phyloP scores from a whole-genome alignment of 2,888 invertebrate genomes.

The Colostygia pectinataria region DNA sequence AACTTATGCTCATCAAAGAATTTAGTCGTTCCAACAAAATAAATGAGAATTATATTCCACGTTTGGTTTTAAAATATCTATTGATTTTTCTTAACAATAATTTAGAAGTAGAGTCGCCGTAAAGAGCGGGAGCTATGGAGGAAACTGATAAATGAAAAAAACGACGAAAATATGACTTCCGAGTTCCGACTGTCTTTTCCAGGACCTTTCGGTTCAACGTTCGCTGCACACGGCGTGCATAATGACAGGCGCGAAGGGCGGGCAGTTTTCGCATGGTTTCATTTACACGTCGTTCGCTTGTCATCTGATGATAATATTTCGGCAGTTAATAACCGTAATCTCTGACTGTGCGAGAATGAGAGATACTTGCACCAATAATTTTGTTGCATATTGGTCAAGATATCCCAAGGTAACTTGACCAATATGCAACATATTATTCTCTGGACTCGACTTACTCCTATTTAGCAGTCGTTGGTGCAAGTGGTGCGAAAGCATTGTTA shows the following conservation, averaged over 20 bases:
- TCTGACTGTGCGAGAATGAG: constrained; percentile 38
- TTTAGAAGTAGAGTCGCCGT: too few species aligned
- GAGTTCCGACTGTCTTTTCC: constrained; percentile 24
- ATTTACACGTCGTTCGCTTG: constrained; percentile 57
- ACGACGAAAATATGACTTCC: too few species aligned
- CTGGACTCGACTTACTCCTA: background rate
- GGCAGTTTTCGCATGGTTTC: constrained; percentile 52
- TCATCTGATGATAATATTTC: constrained; percentile 57
- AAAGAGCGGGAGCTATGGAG: too few species aligned
- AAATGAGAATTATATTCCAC: too few species aligned
- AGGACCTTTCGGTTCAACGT: constrained; percentile 31
- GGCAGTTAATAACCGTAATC: constrained; percentile 56
- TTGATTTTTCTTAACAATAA: too few species aligned
- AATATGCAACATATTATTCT: background rate
- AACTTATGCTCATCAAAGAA: too few species aligned
- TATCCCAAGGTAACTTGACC: too few species aligned
- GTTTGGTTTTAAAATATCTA: too few species aligned
- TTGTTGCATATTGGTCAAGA: too few species aligned
- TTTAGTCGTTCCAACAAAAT: too few species aligned
- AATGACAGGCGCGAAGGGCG: constrained; percentile 47
- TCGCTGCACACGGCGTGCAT: constrained; percentile 31
- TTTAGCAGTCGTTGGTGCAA: background rate
- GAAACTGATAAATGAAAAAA: too few species aligned
- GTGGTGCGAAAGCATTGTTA: constrained; percentile 25
- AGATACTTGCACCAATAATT: background rate